Base-by-base conservation (phyloP, 2,888 invertebrate genomes). In the Leuctra nigra region DNA sequence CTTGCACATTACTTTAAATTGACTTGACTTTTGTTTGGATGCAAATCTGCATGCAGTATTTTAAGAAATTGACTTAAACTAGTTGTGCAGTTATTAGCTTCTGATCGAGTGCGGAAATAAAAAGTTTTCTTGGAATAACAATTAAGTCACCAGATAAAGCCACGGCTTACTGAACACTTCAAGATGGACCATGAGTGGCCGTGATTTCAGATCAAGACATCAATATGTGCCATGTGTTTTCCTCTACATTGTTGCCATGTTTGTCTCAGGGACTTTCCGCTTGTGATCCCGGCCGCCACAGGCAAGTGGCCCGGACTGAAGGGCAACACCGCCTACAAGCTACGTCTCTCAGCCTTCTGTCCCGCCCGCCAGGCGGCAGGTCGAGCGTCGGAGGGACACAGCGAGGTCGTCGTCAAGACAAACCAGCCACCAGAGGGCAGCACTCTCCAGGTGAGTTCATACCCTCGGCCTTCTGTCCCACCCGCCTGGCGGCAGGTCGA, bases 321-420 rank as follows among this genome's bases (percentile, higher is more conserved):
- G 14, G 59, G 54, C 25, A 61, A 60, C 39, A 57, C 62, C 6
- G 18, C 13, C 1, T 64, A 63, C 59, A 61, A 62, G 54, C 57
- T 63, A 18, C 56, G 63, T 1, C 53, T 64, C 1, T 39, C 41
- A n/a, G 61, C 58, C 2, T 56, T 53, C 29, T 61, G 58, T 13
- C 57, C 59, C 4, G 24, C 14, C 2, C 39, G 50, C 9, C 22
- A 29, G 1, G 25, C 52, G 18, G 58, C 52, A 16, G 48, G 55
- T 14, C 39, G 13, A 7, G 13, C 46, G 16, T 14, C 22, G 1
- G 41, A 41, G 11, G 47, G 59, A 18, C 54, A 55, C 53, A 58
- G 55, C 23, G 64, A 63, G 18, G 54, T 63, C 24, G 46, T 58
- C 38, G 25, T 63, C 22, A 48, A 4, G n/a, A 62, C 62, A 6